Evolutionary conservation across 2,113 vertebrate species (phyloP).

Genomic region (Cryptoleucopteryx plumbea): DNA sequence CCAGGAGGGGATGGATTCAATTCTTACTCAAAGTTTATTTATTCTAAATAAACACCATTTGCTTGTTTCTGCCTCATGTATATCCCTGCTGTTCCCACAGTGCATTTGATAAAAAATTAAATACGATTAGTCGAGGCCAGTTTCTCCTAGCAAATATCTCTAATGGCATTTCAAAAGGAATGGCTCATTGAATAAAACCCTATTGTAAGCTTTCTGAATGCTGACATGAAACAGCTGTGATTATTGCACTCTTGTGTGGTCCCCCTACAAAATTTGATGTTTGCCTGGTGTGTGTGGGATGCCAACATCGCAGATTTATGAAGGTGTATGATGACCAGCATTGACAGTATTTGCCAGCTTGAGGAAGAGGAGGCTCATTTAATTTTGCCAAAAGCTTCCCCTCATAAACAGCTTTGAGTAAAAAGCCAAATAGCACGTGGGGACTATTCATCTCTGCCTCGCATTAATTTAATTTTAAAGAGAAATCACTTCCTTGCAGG

Average conservation of each 20-base stretch:
- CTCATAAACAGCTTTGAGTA: slow-evolving; percentile 40
- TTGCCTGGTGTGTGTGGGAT: slow-evolving; percentile 14
- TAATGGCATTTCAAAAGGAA: slow-evolving; percentile 6
- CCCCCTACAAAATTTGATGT: slow-evolving; percentile 40
- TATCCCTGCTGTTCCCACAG: background rate
- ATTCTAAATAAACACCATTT: slow-evolving; percentile 15
- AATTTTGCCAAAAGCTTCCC: slow-evolving; percentile 24
- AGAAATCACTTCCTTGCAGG: slow-evolving; percentile 6
- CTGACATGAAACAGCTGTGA: slow-evolving; percentile 36
- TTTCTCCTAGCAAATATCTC: background rate
- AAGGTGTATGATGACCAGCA: background rate
- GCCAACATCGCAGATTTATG: background rate
- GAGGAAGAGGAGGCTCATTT: slow-evolving; percentile 7
- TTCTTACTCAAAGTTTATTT: slow-evolving; percentile 3
- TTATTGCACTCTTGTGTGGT: slow-evolving; percentile 3
- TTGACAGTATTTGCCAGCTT: slow-evolving; percentile 1
- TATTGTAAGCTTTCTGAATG: slow-evolving; percentile 6
- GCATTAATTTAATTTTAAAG: slow-evolving; percentile 43
- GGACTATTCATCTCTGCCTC: slow-evolving; percentile 30
- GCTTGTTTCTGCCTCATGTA: slow-evolving; percentile 1
- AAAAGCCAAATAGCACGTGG: background rate
- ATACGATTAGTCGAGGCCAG: background rate
- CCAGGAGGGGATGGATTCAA: background rate
- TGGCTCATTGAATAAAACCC: slow-evolving; percentile 21
- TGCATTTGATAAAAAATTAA: slow-evolving; percentile 41